Conservation (phyloP, 2,797 vertebrate species). For the Scolopax rusticola region DNA sequence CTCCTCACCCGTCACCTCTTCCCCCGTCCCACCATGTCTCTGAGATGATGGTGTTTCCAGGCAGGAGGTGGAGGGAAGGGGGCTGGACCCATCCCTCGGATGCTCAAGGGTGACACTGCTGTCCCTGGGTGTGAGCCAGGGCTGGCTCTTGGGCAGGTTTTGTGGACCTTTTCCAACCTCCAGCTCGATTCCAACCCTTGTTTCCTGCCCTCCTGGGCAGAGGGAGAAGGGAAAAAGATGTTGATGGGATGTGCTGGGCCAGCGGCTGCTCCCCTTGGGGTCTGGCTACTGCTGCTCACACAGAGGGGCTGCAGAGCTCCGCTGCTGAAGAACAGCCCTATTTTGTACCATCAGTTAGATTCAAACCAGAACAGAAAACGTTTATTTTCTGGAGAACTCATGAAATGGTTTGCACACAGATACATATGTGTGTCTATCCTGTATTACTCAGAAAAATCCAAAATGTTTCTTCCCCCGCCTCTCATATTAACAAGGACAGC, state of each 20-base stretch:
- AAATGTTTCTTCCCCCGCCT: background rate
- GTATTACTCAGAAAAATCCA: background rate
- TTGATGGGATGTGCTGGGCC: background rate
- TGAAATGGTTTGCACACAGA: background rate
- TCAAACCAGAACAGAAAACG: background rate
- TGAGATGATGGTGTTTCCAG: background rate
- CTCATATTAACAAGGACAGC: background rate
- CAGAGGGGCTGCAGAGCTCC: background rate
- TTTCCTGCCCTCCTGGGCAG: background rate
- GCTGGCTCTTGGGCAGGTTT: background rate
- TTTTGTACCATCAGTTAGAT: background rate
- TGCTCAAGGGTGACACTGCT: fast-evolving
- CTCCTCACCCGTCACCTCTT: background rate
- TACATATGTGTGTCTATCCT: background rate
- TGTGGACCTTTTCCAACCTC: background rate
- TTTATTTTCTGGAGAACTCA: background rate
- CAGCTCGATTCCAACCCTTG: background rate
- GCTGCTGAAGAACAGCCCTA: fast-evolving
- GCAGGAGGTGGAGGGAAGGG: background rate
- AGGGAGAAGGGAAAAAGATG: background rate
- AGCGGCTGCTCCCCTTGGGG: fast-evolving
- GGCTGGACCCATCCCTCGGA: background rate
- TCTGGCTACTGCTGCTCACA: fast-evolving
- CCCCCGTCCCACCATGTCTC: fast-evolving
- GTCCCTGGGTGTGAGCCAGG: background rate